These are phyloP conservation scores for Tryphoninae sp. DNA, from an alignment of 2,888 invertebrate species.

Conservation along the genomic window DNA sequence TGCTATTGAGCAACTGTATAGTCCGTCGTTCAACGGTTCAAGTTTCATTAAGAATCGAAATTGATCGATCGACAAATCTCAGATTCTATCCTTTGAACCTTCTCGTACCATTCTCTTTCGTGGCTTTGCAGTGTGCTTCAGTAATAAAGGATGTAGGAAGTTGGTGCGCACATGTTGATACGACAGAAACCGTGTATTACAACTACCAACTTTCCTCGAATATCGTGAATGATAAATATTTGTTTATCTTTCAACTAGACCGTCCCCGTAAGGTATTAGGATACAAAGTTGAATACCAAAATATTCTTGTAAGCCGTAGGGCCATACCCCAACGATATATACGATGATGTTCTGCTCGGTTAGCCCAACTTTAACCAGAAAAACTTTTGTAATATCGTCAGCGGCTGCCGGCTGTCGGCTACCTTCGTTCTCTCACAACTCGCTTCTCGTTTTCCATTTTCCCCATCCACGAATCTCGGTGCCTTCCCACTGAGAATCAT, in stretches of 20 bases:
- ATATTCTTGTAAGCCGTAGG: slow-evolving; percentile 26
- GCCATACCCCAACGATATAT: slow-evolving; percentile 10
- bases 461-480: slow-evolving; percentile 28
- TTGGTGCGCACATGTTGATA: not conserved
- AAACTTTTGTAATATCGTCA: slow-evolving; percentile 67
- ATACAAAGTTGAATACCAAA: slow-evolving; percentile 11
- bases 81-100: no score
- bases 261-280: slow-evolving; percentile 16
- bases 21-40: no score
- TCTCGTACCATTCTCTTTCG: no score
- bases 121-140: no score
- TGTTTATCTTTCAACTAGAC: slow-evolving; percentile 14
- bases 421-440: slow-evolving; percentile 14
- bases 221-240: not conserved
- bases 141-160: no score
- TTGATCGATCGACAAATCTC: no score
- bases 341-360: slow-evolving; percentile 40
- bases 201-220: not conserved
- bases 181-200: not conserved
- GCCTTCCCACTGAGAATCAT: slow-evolving; percentile 46
- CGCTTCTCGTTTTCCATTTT: not conserved
- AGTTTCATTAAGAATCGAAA: no score
- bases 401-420: slow-evolving; percentile 48
- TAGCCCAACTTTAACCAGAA: slow-evolving; percentile 56
- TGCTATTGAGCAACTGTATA: no score